Percentiles rank a stretch among this genome's conserved stretches.
phyloP scores from a whole-genome alignment of 1,140 invertebrate species.

The honey bee (Apis mellifera) region Amel_HAv3.1 CM009936.2:11253001-11253500 shows the following conservation, averaged over 20 bases:
- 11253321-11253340: not conserved
- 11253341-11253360: not conserved
- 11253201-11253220: too few species aligned
- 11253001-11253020: conserved; percentile 29
- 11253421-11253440: not conserved
- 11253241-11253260: not conserved
- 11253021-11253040: conserved; percentile 13
- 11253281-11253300: too few species aligned
- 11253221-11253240: too few species aligned
- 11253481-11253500: not conserved
- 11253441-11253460: not conserved
- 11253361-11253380: not conserved
- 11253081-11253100: not conserved
- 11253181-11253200: too few species aligned
- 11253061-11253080: conserved; percentile 17
- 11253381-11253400: not conserved
- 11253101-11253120: conserved; percentile 11
- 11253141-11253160: not conserved
- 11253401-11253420: not conserved
- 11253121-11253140: conserved; percentile 12
- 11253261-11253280: not conserved
- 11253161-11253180: not conserved
- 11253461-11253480: not conserved
- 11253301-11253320: too few species aligned
- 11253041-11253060: conserved; percentile 6